Conservation (phyloP, 2,888 invertebrate genomes). For the Lithophane ornitopus region DNA sequence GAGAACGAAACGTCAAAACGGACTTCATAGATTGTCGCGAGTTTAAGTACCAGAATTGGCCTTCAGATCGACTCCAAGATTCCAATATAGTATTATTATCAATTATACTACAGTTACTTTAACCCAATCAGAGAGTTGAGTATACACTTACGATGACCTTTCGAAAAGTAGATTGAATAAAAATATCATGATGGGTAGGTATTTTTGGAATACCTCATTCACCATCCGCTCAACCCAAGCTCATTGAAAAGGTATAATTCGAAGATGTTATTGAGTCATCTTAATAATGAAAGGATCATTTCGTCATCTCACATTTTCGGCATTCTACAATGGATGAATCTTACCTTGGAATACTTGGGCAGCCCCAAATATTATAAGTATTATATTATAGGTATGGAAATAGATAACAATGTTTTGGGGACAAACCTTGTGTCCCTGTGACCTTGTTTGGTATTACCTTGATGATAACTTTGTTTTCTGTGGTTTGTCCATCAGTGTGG, state of each 20-base stretch:
- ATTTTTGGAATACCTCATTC: conserved; percentile 2
- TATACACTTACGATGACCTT: conserved; percentile 4
- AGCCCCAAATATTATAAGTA: conserved; percentile 12
- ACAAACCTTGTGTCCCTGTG: not conserved
- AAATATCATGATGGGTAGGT: not conserved
- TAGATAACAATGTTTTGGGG: conserved; percentile 27
- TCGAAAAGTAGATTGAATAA: conserved; percentile 16
- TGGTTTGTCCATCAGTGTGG: too few relatives aligned
- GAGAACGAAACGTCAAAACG: too few relatives aligned
- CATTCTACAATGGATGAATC: conserved; percentile 58
- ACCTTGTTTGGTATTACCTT: not conserved
- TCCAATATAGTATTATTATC: too few relatives aligned
- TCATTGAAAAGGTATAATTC: conserved; percentile 71
- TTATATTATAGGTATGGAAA: conserved; percentile 11
- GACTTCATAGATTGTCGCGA: too few relatives aligned
- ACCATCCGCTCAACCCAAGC: conserved; percentile 31
- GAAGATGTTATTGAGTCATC: conserved; percentile 72
- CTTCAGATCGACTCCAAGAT: too few relatives aligned
- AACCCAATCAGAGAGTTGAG: not conserved
- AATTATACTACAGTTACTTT: too few relatives aligned
- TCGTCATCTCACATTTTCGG: conserved; percentile 71
- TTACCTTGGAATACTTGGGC: conserved; percentile 39
- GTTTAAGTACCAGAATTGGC: too few relatives aligned
- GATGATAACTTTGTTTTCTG: not conserved
- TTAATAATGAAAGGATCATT: conserved; percentile 69